phyloP scores from a whole-genome alignment of 1,140 invertebrate genomes.

The Himalopsyche phryganea region DNA sequence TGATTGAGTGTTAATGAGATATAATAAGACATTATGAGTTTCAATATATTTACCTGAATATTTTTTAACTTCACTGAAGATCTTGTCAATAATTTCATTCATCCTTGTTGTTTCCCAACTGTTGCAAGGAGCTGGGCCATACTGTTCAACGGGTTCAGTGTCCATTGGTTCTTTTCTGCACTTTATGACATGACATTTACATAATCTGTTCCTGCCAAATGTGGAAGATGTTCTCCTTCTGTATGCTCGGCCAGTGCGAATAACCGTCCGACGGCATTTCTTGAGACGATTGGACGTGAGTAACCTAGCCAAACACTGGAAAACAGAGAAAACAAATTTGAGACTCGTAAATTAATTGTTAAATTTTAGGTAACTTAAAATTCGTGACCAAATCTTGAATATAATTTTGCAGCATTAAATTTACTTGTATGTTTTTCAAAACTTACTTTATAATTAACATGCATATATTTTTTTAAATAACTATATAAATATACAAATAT shows the following conservation, averaged over 20 bases:
- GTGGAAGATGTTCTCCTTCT: constrained; percentile 9
- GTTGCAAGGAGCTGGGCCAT: not conserved
- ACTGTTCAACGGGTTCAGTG: not conserved
- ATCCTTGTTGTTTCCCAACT: constrained; percentile 12
- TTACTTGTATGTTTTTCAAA: no score
- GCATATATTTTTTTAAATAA: no score
- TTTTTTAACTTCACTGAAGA: constrained; percentile 28
- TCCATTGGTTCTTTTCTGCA: not conserved
- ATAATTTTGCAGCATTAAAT: no score
- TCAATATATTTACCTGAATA: constrained; percentile 30
- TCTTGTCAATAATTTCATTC: constrained; percentile 21
- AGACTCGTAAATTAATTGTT: no score
- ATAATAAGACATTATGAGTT: no score
- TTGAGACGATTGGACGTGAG: constrained; percentile 16
- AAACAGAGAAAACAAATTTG: not conserved
- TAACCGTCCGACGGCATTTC: constrained; percentile 4
- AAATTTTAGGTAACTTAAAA: no score
- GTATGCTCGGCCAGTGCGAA: constrained; percentile 7
- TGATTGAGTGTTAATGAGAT: no score
- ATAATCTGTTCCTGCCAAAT: constrained; percentile 6
- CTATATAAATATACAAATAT: no score
- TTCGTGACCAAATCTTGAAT: no score
- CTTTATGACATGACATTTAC: constrained; percentile 4
- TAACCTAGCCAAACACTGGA: constrained; percentile 31
- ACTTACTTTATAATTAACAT: no score